Percentiles rank a stretch among this genome's conserved stretches.
phyloP scores from a whole-genome alignment of 2,113 vertebrate genomes.

The Pseudorasbora parva region DNA sequence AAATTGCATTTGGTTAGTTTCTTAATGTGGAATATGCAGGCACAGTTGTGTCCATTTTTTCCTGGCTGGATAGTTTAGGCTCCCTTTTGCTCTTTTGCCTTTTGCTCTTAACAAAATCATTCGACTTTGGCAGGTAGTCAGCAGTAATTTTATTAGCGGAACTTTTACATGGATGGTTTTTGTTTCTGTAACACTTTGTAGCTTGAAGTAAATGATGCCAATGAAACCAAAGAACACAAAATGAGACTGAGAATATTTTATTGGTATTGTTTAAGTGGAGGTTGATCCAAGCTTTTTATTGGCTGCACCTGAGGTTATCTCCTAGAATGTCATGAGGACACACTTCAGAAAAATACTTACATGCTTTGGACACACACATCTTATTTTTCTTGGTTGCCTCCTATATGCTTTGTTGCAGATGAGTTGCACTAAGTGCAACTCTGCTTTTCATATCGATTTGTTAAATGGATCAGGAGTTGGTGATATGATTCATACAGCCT shows the following conservation, averaged over 20 bases:
- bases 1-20: not conserved
- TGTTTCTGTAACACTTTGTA: not conserved
- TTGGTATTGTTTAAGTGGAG: not conserved
- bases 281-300: conserved; percentile 3
- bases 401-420: not conserved
- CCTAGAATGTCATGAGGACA: not conserved
- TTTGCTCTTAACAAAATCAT: not conserved
- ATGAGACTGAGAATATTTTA: not conserved
- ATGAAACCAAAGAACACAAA: conserved; percentile 5
- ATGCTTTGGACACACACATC: not conserved
- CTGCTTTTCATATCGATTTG: not conserved
- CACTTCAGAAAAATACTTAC: not conserved
- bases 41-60: not conserved
- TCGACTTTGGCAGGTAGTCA: not conserved
- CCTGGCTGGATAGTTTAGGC: not conserved
- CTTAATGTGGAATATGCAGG: conserved; percentile 1
- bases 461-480: not conserved
- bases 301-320: not conserved
- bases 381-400: not conserved
- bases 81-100: no score
- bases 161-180: conserved; percentile 4
- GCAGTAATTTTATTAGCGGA: not conserved
- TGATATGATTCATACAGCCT: conserved; percentile 10
- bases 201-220: conserved; percentile 2
- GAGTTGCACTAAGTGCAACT: not conserved